Evolutionary conservation across 2,113 vertebrate genomes (phyloP).

Genomic region (Gavialis gangeticus): DNA sequence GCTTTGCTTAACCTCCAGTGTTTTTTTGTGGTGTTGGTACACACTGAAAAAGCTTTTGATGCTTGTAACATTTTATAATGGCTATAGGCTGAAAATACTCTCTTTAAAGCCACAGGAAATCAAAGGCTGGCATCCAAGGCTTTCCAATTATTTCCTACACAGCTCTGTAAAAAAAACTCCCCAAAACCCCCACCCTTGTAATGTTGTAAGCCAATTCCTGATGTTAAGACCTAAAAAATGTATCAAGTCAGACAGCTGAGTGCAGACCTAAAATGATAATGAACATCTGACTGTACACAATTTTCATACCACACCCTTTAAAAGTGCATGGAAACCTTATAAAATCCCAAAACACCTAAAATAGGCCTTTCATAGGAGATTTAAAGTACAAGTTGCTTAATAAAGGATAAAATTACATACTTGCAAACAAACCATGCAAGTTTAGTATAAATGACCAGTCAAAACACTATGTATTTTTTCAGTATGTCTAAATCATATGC

Average conservation of each 20-base stretch:
- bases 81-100: accelerated
- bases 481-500: not conserved
- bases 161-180: conserved; percentile 8
- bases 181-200: not conserved
- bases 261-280: accelerated
- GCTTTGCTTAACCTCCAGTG: accelerated
- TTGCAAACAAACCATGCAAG: not conserved
- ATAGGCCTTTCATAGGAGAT: accelerated
- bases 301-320: not conserved
- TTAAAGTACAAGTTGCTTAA: not conserved
- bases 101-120: conserved; percentile 60
- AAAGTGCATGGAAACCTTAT: not conserved
- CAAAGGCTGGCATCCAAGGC: conserved; percentile 28
- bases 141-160: conserved; percentile 79
- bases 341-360: not conserved
- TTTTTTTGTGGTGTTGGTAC: too few species aligned
- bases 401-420: not conserved
- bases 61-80: not conserved
- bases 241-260: not conserved
- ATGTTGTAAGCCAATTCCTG: not conserved
- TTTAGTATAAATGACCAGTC: not conserved
- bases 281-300: not conserved
- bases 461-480: not conserved
- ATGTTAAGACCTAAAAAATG: not conserved
- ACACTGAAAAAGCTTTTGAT: not conserved